Percentiles rank a stretch among this genome's conserved stretches.
Conservation (phyloP, 2,888 invertebrate genomes). For the Drosophila testacea region DNA sequence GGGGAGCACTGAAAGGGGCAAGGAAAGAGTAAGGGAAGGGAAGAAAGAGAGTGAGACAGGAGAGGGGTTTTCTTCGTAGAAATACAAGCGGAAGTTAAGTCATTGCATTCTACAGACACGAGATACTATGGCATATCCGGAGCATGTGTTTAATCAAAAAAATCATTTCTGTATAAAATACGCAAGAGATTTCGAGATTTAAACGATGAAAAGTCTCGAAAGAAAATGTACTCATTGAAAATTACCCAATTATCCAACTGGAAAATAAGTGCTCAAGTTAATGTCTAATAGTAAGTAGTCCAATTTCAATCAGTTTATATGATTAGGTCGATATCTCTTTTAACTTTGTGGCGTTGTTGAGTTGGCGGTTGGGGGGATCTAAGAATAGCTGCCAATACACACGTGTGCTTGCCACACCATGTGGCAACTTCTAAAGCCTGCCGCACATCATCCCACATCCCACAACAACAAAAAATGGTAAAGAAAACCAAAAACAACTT, state of each 20-base stretch:
- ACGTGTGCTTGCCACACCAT: slow-evolving; percentile 29
- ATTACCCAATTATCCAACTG: slow-evolving; percentile 23
- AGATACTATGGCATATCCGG: slow-evolving; percentile 18
- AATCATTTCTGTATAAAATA: slow-evolving; percentile 5
- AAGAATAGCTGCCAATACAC: slow-evolving; percentile 45
- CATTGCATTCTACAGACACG: slow-evolving; percentile 38
- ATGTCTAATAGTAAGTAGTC: slow-evolving; percentile 15
- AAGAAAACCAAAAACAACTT: slow-evolving; percentile 35
- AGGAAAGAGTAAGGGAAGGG: background rate
- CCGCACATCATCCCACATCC: background rate
- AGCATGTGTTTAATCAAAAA: slow-evolving; percentile 19
- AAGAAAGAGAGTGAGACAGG: background rate
- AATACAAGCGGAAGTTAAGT: slow-evolving; percentile 59
- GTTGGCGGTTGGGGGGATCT: slow-evolving; percentile 26
- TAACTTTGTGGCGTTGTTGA: slow-evolving; percentile 1
- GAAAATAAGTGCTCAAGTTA: slow-evolving; percentile 19
- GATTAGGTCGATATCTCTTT: slow-evolving; percentile 41
- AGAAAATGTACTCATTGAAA: slow-evolving; percentile 4
- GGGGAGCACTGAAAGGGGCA: background rate
- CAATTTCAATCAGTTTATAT: slow-evolving; percentile 42
- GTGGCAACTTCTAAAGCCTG: slow-evolving; percentile 55
- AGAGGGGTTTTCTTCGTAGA: slow-evolving; percentile 9
- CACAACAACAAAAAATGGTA: background rate
- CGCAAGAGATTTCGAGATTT: slow-evolving; percentile 5
- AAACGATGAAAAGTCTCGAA: slow-evolving; percentile 4